Conservation (phyloP, 2,797 vertebrate species). For the Manis crassicaudata region DNA sequence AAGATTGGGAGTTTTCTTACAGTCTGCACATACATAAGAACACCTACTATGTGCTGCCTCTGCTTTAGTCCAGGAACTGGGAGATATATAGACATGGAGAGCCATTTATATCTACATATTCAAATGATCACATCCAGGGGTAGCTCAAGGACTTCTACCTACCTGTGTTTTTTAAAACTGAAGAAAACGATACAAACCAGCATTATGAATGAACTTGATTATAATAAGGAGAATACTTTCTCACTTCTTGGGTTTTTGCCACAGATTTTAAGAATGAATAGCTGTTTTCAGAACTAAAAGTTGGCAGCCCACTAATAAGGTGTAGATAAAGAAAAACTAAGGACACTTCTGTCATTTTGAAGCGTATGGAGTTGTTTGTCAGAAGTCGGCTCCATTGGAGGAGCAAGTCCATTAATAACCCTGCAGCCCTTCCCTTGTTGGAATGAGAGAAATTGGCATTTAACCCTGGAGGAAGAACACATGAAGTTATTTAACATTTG, state of each 20-base stretch:
- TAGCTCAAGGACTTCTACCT: conserved; percentile 41
- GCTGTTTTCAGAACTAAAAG: conserved; percentile 49
- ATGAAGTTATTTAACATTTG: conserved; percentile 86
- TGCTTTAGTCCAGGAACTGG: background rate
- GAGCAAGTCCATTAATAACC: conserved; percentile 75
- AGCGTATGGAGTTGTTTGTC: conserved; percentile 56
- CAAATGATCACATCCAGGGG: background rate
- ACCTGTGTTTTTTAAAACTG: conserved; percentile 22
- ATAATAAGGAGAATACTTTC: conserved; percentile 7
- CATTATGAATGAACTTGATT: conserved; percentile 34
- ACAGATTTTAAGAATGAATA: conserved; percentile 50
- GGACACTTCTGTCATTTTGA: conserved; percentile 41
- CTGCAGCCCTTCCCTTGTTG: conserved; percentile 67
- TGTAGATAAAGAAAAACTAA: conserved; percentile 13
- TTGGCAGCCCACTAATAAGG: background rate
- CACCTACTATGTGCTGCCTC: background rate
- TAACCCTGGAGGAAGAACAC: conserved; percentile 82
- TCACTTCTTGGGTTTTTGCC: conserved; percentile 41
- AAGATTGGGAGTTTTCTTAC: background rate
- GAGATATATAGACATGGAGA: background rate
- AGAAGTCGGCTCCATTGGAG: conserved; percentile 62
- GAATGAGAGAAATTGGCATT: conserved; percentile 81
- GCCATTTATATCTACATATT: background rate
- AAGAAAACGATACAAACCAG: conserved; percentile 48
- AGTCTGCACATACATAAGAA: background rate